These are phyloP conservation scores for Heterochromis multidens DNA, from an alignment of 2,113 vertebrate species.

Conservation along the genomic window DNA sequence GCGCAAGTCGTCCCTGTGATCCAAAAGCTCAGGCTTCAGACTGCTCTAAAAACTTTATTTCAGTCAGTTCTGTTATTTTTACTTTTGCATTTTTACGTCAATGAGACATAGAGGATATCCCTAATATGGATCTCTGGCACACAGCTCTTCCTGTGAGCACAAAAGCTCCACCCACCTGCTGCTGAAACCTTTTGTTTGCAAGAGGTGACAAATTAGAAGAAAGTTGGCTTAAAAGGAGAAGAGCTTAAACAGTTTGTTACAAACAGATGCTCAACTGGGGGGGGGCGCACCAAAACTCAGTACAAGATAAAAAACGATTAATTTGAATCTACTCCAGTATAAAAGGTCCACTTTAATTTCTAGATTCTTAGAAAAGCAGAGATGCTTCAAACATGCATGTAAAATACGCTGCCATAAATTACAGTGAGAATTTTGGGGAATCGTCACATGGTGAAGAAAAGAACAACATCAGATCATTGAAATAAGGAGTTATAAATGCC, in stretches of 20 bases:
- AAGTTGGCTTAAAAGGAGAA: background rate
- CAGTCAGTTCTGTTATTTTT: too few species aligned
- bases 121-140: background rate
- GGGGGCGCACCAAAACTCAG: too few species aligned
- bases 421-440: background rate
- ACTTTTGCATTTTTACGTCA: too few species aligned
- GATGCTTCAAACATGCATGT: background rate
- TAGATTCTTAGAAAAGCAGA: background rate
- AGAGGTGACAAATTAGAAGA: background rate
- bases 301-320: too few species aligned
- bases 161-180: background rate
- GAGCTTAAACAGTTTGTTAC: background rate
- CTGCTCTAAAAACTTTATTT: background rate
- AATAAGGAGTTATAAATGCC: background rate
- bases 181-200: background rate
- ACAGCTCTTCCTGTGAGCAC: background rate
- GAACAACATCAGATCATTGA: background rate
- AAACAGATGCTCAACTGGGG: too few species aligned
- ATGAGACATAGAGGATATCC: background rate
- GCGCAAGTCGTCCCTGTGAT: background rate
- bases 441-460: background rate
- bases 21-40: background rate
- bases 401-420: background rate
- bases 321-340: too few species aligned
- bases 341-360: background rate